Conservation (phyloP, 2,888 invertebrate species). For the Troides helena region DNA sequence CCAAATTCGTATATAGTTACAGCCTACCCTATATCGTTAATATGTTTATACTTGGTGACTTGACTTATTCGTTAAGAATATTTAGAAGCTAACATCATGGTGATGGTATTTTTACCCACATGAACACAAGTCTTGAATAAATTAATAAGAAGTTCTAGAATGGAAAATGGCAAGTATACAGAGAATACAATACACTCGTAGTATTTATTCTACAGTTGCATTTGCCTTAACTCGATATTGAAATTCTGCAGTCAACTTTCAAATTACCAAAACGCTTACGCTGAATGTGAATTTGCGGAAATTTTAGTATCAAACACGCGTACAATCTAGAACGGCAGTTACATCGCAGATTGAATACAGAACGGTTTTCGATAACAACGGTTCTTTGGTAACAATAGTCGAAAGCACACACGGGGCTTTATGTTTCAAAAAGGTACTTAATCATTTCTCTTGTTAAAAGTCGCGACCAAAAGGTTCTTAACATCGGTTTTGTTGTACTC, state of each 20-base stretch:
- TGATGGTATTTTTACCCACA: no score
- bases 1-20: no score
- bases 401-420: not conserved
- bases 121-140: no score
- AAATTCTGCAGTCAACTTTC: constrained; percentile 4
- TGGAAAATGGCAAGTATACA: no score
- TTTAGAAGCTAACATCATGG: no score
- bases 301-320: not conserved
- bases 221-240: not conserved
- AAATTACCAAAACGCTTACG: not conserved
- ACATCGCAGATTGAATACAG: constrained; percentile 12
- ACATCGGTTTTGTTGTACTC: not conserved
- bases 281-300: constrained; percentile 5
- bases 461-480: not conserved
- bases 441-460: not conserved
- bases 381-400: constrained; percentile 6
- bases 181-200: no score
- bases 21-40: no score
- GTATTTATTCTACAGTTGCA: no score
- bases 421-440: not conserved
- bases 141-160: no score
- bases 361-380: constrained; percentile 15
- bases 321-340: constrained; percentile 13
- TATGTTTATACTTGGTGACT: no score
- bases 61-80: no score